A percentile compares a stretch with the other conserved stretches of the same genome.
These are phyloP conservation scores for Pseudococcus viburni DNA, from an alignment of 2,888 invertebrate genomes.

Conservation along the genomic window DNA sequence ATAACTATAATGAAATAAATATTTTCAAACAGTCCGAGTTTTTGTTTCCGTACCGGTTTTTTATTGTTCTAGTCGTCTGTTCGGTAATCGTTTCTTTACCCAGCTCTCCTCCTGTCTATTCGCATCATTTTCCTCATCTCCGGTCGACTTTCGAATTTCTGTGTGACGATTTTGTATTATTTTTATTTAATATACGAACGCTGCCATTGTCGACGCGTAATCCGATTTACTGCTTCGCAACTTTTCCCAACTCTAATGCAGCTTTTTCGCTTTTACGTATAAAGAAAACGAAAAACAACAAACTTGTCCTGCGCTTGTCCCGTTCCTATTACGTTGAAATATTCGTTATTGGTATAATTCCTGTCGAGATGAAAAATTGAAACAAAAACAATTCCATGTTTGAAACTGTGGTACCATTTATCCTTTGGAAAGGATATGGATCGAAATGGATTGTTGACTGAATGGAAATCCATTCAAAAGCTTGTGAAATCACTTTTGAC, in stretches of 20 bases:
- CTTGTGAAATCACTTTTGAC: too few species aligned
- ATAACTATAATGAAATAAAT: slow-evolving; percentile 30
- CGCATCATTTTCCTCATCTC: neutral
- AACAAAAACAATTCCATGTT: too few species aligned
- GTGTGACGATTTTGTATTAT: slow-evolving; percentile 26
- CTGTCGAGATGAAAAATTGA: too few species aligned
- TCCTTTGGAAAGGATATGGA: too few species aligned
- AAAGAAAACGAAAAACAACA: slow-evolving; percentile 20
- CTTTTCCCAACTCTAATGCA: neutral
- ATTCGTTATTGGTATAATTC: neutral
- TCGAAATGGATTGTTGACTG: too few species aligned
- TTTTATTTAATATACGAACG: slow-evolving; percentile 45
- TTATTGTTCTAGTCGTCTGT: neutral
- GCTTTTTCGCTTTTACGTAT: neutral
- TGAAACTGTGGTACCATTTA: too few species aligned
- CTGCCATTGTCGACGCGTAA: slow-evolving; percentile 6
- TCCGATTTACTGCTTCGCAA: neutral
- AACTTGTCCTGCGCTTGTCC: neutral
- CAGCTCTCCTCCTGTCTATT: neutral
- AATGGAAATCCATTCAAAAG: too few species aligned
- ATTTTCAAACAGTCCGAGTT: slow-evolving; percentile 19
- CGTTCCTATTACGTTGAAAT: neutral
- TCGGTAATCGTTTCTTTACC: neutral
- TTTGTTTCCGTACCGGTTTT: neutral
- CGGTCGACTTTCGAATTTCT: neutral